Conservation (phyloP, 2,797 vertebrate genomes). For the Ibycter americanus region DNA sequence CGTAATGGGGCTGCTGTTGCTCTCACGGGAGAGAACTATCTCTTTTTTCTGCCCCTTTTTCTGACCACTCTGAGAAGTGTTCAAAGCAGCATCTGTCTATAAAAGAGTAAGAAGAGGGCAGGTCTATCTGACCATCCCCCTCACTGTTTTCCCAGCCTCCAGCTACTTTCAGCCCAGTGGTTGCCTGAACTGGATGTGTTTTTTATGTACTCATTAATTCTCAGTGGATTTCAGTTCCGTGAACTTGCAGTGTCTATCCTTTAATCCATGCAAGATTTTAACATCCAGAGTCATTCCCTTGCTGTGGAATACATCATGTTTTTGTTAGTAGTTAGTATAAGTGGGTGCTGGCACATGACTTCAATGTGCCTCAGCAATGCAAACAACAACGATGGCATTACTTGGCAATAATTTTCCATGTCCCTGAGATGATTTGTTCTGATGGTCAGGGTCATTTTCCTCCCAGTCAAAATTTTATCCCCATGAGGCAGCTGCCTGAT, state of each 20-base stretch:
- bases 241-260: neutral
- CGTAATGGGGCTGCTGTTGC: neutral
- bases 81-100: neutral
- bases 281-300: neutral
- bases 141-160: neutral
- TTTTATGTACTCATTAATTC: neutral
- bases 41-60: neutral
- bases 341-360: neutral
- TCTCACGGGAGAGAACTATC: neutral
- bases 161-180: neutral
- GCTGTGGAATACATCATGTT: neutral
- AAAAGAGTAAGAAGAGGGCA: neutral
- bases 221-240: neutral
- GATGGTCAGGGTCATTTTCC: slow-evolving; percentile 11
- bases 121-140: neutral
- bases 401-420: neutral
- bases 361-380: neutral
- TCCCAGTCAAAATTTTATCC: slow-evolving; percentile 20
- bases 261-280: neutral
- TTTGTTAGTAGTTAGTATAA: neutral
- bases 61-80: neutral
- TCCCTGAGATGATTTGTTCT: neutral
- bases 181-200: neutral
- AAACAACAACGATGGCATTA: neutral
- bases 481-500: neutral